Conservation (phyloP, 1,140 invertebrate genomes). For the Nylanderia fulva region DNA sequence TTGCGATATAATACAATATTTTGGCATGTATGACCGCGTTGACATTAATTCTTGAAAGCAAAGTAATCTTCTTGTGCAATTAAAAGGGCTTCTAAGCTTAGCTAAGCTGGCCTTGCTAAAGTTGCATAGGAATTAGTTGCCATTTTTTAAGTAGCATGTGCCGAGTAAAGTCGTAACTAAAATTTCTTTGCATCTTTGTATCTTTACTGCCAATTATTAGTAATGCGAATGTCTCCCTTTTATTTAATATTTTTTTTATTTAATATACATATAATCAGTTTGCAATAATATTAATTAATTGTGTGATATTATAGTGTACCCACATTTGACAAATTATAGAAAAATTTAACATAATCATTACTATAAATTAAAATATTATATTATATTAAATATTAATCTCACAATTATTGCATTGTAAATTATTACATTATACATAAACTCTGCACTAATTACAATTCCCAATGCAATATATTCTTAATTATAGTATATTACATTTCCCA, state of each 20-base stretch:
- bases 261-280: background rate
- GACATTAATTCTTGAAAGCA: background rate
- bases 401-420: background rate
- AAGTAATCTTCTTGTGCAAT: background rate
- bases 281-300: constrained; percentile 17
- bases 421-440: too few relatives aligned
- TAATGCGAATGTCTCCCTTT: constrained; percentile 17
- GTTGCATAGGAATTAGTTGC: constrained; percentile 44
- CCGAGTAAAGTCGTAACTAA: constrained; percentile 10
- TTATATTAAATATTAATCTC: background rate
- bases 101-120: background rate
- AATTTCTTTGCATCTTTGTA: constrained; percentile 49
- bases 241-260: constrained; percentile 9
- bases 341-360: background rate
- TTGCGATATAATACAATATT: background rate
- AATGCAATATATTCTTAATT: too few relatives aligned
- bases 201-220: constrained; percentile 22
- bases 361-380: background rate
- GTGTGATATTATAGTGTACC: background rate
- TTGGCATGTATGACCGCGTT: constrained; percentile 37
- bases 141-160: constrained; percentile 37
- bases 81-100: background rate
- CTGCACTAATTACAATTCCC: too few relatives aligned
- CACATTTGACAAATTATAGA: background rate
- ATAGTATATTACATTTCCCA: background rate